A percentile compares a stretch with the other conserved stretches of the same genome.
Conservation (phyloP, 2,888 invertebrate species). For the Catocala nupta region DNA sequence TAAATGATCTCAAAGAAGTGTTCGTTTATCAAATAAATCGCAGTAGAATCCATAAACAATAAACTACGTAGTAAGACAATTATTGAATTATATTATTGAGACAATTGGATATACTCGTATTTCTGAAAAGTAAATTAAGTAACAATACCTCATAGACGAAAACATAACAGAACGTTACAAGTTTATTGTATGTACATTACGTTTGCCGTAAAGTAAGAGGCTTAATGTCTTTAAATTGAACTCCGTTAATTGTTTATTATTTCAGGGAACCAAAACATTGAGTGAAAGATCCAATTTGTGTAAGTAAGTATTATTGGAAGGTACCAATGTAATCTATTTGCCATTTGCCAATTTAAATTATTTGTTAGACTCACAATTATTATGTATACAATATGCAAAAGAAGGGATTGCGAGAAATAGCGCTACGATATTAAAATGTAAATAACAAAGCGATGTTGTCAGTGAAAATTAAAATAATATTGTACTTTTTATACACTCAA, state of each 20-base stretch:
- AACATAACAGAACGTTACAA: not conserved
- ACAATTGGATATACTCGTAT: too few species aligned
- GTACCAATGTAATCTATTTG: conserved; percentile 32
- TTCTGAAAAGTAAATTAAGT: too few species aligned
- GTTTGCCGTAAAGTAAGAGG: conserved; percentile 4
- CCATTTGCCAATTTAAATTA: conserved; percentile 38
- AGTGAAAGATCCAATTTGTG: conserved; percentile 50
- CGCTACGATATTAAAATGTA: too few species aligned
- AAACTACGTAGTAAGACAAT: too few species aligned
- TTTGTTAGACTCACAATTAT: conserved; percentile 40
- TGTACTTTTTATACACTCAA: too few species aligned
- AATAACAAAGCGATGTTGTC: too few species aligned
- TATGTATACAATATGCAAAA: conserved; percentile 49
- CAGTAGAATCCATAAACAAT: too few species aligned
- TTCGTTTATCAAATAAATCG: too few species aligned
- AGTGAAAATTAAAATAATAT: too few species aligned
- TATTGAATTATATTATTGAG: too few species aligned
- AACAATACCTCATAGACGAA: too few species aligned
- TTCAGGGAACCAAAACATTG: conserved; percentile 42
- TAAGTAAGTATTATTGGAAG: conserved; percentile 38
- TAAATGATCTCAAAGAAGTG: too few species aligned
- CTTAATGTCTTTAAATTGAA: conserved; percentile 26
- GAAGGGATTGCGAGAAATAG: conserved; percentile 13
- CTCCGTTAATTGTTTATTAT: conserved; percentile 45
- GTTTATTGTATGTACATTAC: not conserved